Conservation (phyloP, 2,113 vertebrate species). For the Crotalus horridus region DNA sequence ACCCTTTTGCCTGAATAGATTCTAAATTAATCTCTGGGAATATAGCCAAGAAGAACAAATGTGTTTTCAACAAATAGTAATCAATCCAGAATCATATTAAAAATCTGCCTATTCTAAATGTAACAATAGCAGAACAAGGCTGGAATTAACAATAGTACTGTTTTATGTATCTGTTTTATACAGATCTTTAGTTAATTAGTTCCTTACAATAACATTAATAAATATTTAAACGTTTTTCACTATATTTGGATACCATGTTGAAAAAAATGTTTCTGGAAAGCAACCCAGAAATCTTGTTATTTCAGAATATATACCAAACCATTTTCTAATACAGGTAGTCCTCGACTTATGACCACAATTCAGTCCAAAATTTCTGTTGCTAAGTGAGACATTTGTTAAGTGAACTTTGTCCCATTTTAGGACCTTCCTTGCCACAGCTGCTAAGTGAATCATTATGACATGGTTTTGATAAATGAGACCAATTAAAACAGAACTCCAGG, state of each 20-base stretch:
- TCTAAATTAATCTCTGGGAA: not conserved
- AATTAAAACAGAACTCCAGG: too few relatives aligned
- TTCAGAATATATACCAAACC: not conserved
- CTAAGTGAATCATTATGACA: too few relatives aligned
- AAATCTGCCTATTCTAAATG: not conserved
- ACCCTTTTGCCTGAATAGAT: not conserved
- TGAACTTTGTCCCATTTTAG: not conserved
- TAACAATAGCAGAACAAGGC: not conserved
- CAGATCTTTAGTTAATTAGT: not conserved
- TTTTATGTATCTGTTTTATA: not conserved
- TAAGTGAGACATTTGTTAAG: not conserved
- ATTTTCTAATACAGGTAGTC: not conserved
- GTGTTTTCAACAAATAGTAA: not conserved
- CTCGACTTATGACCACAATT: not conserved
- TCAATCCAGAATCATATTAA: not conserved
- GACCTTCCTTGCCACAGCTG: not conserved
- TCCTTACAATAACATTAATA: not conserved
- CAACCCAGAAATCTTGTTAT: not conserved
- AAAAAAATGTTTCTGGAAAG: not conserved
- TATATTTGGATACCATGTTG: not conserved
- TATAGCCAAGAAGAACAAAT: not conserved
- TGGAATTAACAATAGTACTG: not conserved
- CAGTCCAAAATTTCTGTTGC: not conserved
- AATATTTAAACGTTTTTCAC: not conserved
- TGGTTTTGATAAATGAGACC: too few relatives aligned